These are phyloP conservation scores for Acleris holmiana DNA, from an alignment of 2,888 invertebrate species.

Conservation along the genomic window DNA sequence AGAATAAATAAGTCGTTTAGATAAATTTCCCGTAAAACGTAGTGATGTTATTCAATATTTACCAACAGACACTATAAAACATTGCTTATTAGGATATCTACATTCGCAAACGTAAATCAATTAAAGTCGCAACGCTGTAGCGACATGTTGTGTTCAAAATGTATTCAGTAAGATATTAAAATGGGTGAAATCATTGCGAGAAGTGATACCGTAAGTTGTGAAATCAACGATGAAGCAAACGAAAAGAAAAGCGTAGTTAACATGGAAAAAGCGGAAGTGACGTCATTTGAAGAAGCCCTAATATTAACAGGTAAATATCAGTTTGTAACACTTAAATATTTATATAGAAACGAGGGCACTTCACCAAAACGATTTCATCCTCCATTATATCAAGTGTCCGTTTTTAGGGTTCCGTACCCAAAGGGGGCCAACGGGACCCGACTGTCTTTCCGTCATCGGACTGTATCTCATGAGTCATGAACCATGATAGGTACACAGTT, in stretches of 20 bases:
- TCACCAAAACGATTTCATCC: too few relatives aligned
- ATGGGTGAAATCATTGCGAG: constrained; percentile 13
- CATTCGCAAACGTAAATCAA: background rate
- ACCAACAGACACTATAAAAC: constrained; percentile 23
- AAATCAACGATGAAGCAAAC: constrained; percentile 3
- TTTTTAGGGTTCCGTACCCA: too few relatives aligned
- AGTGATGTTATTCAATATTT: constrained; percentile 13
- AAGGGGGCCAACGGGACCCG: too few relatives aligned
- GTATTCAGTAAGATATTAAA: background rate
- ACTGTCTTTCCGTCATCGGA: too few relatives aligned
- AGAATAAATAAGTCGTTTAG: background rate
- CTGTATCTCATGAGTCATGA: too few relatives aligned
- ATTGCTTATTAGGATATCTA: constrained; percentile 6
- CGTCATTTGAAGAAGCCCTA: constrained; percentile 36
- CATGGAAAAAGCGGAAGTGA: constrained; percentile 3
- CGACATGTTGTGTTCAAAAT: constrained; percentile 9
- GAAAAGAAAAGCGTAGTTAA: background rate
- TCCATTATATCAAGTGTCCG: too few relatives aligned
- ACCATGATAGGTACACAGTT: too few relatives aligned
- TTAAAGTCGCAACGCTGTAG: background rate
- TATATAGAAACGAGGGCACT: too few relatives aligned
- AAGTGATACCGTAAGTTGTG: constrained; percentile 11
- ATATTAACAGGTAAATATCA: constrained; percentile 27
- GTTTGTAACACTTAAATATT: too few relatives aligned
- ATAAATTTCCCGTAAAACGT: background rate